These are phyloP conservation scores for Cebus imitator DNA, from an alignment of 2,113 vertebrate species.

Conservation along the genomic window DNA sequence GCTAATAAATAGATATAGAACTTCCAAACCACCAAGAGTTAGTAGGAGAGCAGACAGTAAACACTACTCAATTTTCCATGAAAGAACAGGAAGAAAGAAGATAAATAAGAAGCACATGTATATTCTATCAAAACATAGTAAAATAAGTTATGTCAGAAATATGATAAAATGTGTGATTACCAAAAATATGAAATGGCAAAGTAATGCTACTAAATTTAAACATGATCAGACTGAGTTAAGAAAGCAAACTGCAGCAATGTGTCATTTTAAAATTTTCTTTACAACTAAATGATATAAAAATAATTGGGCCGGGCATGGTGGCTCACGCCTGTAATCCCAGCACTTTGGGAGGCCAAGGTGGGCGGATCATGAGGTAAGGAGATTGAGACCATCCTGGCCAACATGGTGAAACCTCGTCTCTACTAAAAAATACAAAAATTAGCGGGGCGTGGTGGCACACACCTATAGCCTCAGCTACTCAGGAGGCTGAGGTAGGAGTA, in stretches of 20 bases:
- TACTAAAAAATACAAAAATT: too few relatives aligned
- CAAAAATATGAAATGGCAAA: neutral
- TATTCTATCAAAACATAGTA: neutral
- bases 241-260: neutral
- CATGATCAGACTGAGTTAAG: neutral
- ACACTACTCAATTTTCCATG: neutral
- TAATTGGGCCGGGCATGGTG: neutral
- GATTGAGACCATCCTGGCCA: too few relatives aligned
- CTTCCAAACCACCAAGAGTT: neutral
- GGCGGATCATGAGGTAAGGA: too few relatives aligned
- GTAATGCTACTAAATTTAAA: neutral
- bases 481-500: too few relatives aligned
- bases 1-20: neutral
- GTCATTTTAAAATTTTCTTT: neutral
- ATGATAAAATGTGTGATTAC: neutral
- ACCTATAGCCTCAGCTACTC: too few relatives aligned
- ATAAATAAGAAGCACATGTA: neutral
- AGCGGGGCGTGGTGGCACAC: too few relatives aligned
- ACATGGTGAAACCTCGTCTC: too few relatives aligned
- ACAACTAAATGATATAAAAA: neutral
- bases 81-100: neutral
- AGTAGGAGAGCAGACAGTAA: neutral
- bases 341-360: too few relatives aligned
- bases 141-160: neutral
- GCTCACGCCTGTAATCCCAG: too few relatives aligned